phyloP scores from a whole-genome alignment of 2,888 invertebrate species.

The Carcina quercana region DNA sequence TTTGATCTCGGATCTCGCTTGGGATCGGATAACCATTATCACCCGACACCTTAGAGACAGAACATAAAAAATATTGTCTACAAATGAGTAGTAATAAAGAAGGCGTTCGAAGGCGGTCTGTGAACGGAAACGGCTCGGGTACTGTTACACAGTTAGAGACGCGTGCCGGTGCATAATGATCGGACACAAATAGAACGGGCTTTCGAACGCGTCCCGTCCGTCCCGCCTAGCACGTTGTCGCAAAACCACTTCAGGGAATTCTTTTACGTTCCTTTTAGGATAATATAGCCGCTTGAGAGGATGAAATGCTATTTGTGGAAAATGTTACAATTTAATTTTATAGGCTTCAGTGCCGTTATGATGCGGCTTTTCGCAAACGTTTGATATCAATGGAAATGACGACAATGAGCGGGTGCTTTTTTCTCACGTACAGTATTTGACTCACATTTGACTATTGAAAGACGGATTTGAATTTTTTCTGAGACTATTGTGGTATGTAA shows the following conservation, averaged over 20 bases:
- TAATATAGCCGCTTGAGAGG: constrained; percentile 22
- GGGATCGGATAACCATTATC: no score
- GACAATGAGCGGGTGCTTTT: no score
- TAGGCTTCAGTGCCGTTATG: background rate
- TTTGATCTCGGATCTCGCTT: no score
- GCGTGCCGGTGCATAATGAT: constrained; percentile 69
- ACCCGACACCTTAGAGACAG: no score
- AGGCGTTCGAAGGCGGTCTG: constrained; percentile 30
- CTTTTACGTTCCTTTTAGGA: constrained; percentile 43
- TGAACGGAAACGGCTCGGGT: constrained; percentile 61
- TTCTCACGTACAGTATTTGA: no score
- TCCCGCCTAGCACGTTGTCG: constrained; percentile 54
- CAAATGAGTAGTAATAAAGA: constrained; percentile 34
- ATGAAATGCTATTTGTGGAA: constrained; percentile 7
- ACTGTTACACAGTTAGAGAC: constrained; percentile 64
- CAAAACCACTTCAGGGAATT: constrained; percentile 56
- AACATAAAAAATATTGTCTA: constrained; percentile 31
- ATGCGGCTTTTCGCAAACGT: no score
- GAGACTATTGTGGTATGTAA: no score
- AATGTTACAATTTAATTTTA: constrained; percentile 9
- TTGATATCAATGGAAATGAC: no score
- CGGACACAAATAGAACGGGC: constrained; percentile 58
- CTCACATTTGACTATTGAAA: no score
- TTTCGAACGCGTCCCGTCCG: constrained; percentile 28
- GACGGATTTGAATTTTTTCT: no score